Conservation (phyloP, 2,113 vertebrate genomes). For the Rhinolophus ferrumequinum region DNA sequence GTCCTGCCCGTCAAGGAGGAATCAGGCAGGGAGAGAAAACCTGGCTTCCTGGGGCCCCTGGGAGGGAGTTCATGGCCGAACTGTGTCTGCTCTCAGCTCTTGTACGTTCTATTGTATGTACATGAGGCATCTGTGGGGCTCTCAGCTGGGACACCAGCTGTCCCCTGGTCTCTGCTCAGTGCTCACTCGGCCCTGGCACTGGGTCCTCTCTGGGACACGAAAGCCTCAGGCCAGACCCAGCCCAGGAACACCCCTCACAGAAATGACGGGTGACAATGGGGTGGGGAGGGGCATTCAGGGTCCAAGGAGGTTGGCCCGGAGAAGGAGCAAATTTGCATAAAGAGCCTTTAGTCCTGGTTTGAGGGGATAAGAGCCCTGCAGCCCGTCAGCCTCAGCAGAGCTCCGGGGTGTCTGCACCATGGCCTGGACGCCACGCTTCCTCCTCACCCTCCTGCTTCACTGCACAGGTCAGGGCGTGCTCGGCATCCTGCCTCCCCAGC, state of each 20-base stretch:
- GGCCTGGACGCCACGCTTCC: neutral
- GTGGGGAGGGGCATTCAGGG: too few relatives aligned
- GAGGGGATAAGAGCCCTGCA: neutral
- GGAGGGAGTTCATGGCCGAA: neutral
- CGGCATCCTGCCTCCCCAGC: too few relatives aligned
- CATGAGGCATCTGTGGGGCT: neutral
- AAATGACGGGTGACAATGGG: too few relatives aligned
- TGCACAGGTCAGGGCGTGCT: neutral
- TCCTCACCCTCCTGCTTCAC: neutral
- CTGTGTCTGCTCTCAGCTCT: neutral
- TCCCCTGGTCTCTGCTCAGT: neutral
- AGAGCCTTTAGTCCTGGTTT: neutral
- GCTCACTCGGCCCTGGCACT: neutral
- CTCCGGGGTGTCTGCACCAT: neutral
- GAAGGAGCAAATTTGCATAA: neutral
- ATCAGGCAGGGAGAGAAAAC: neutral
- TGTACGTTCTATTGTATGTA: too few relatives aligned
- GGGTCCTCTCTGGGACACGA: rapidly evolving
- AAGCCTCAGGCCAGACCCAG: neutral
- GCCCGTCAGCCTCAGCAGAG: neutral
- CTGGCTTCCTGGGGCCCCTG: neutral
- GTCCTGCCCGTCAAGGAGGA: too few relatives aligned
- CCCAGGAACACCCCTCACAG: too few relatives aligned
- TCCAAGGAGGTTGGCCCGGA: rapidly evolving
- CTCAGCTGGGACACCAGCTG: neutral